Conservation (phyloP, 2,888 invertebrate species). For the Melolontha melolontha region DNA sequence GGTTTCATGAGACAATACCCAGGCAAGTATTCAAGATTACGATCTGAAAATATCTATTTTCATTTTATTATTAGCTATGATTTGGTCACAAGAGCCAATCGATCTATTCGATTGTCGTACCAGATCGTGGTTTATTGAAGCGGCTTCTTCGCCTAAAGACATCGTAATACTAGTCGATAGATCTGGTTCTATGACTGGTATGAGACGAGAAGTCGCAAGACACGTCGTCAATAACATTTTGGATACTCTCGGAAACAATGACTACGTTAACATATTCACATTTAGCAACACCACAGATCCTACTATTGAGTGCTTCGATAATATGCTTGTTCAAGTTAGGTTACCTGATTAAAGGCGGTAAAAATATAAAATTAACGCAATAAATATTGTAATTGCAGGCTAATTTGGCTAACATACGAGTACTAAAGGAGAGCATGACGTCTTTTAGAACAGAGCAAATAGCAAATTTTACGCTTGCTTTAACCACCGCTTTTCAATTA, state of each 20-base stretch:
- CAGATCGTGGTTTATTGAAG: conserved; percentile 97
- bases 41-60: neutral
- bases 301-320: conserved; percentile 89
- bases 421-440: conserved; percentile 84
- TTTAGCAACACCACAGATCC: conserved; percentile 86
- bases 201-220: conserved; percentile 89
- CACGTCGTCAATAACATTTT: conserved; percentile 90
- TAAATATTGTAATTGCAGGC: conserved; percentile 70
- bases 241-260: conserved; percentile 96
- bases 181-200: conserved; percentile 76
- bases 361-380: neutral
- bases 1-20: conserved; percentile 99
- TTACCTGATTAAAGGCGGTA: neutral
- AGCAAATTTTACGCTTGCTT: conserved; percentile 92
- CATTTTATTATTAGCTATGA: conserved; percentile 71
- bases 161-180: conserved; percentile 77
- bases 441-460: conserved; percentile 85
- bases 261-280: conserved; percentile 96
- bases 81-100: conserved; percentile 81
- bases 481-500: conserved; percentile 90
- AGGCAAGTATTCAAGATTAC: conserved; percentile 67
- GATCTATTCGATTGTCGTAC: conserved; percentile 97
- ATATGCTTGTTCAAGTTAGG: conserved; percentile 87
- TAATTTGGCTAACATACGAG: conserved; percentile 85
- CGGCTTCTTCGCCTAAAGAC: conserved; percentile 98